phyloP scores from a whole-genome alignment of 2,797 vertebrate genomes.

The Trichosurus vulpecula region DNA sequence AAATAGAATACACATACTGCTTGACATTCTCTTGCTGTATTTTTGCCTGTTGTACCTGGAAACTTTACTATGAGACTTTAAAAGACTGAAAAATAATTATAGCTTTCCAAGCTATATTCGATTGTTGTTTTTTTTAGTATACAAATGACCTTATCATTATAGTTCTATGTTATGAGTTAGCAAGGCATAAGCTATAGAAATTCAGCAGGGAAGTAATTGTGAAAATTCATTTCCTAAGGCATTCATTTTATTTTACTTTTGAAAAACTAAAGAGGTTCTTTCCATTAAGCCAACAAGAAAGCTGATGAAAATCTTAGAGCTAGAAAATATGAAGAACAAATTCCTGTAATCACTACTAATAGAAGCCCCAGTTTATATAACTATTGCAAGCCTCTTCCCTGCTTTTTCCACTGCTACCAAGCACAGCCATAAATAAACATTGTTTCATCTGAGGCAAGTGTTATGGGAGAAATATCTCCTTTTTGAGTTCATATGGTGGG shows the following conservation, averaged over 20 bases:
- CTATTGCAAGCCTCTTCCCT: not conserved
- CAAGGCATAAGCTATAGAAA: slow-evolving; percentile 58
- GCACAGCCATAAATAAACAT: not conserved
- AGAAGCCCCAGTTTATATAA: not conserved
- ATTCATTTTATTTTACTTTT: slow-evolving; percentile 52
- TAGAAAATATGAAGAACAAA: slow-evolving; percentile 18
- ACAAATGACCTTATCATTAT: slow-evolving; percentile 52
- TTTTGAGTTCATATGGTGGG: not conserved
- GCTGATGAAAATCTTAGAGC: slow-evolving; percentile 26
- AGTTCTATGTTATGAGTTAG: not conserved
- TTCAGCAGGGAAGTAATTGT: slow-evolving; percentile 19
- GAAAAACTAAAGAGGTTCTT: rapidly evolving
- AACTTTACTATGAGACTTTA: slow-evolving; percentile 54
- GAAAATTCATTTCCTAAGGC: slow-evolving; percentile 41
- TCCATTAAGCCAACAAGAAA: slow-evolving; percentile 31
- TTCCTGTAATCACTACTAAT: not conserved
- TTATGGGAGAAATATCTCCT: slow-evolving; percentile 32
- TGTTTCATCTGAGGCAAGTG: slow-evolving; percentile 24
- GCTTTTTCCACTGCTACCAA: not conserved
- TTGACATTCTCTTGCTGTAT: slow-evolving; percentile 49
- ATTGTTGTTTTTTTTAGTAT: slow-evolving; percentile 46
- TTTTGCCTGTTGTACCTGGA: slow-evolving; percentile 25
- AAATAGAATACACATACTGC: not conserved
- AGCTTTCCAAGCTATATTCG: slow-evolving; percentile 31
- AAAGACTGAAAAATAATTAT: slow-evolving; percentile 44